These are phyloP conservation scores for Ormyrus labotus DNA, from an alignment of 2,888 invertebrate species.

Conservation along the genomic window DNA sequence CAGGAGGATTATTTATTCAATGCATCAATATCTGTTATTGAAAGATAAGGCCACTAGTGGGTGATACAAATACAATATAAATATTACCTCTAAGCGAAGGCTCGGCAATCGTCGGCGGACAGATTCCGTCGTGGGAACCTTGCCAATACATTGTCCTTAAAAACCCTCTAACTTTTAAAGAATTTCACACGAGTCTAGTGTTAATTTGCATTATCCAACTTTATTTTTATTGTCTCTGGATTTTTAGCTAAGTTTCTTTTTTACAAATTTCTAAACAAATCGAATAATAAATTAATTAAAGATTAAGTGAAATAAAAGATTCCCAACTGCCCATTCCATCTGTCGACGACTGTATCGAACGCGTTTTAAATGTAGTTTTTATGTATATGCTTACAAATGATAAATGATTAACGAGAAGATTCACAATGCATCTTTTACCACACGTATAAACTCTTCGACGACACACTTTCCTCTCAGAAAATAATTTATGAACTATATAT, in stretches of 20 bases:
- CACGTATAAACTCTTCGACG: constrained; percentile 52
- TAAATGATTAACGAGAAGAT: constrained; percentile 54
- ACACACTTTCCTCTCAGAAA: constrained; percentile 60
- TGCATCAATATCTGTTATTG: constrained; percentile 65
- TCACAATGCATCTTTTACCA: constrained; percentile 47
- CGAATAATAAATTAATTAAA: constrained; percentile 21
- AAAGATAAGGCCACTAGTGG: constrained; percentile 75
- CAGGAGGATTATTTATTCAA: constrained; percentile 61
- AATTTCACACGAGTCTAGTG: constrained; percentile 31
- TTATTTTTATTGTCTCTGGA: constrained; percentile 51
- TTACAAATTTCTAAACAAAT: constrained; percentile 31
- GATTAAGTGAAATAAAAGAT: constrained; percentile 23
- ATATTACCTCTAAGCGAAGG: constrained; percentile 69
- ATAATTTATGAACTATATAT: constrained; percentile 61
- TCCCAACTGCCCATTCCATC: constrained; percentile 39
- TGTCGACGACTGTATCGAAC: constrained; percentile 54
- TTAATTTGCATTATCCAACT: constrained; percentile 46
- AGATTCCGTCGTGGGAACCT: constrained; percentile 27
- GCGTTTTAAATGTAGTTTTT: constrained; percentile 51
- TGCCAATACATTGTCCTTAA: constrained; percentile 28
- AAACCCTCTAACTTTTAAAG: constrained; percentile 39
- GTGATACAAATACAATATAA: constrained; percentile 73
- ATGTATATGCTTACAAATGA: constrained; percentile 51
- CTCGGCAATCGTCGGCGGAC: constrained; percentile 62
- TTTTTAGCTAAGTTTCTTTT: constrained; percentile 19